phyloP scores from a whole-genome alignment of 2,113 vertebrate species.

The Misgurnus anguillicaudatus region DNA sequence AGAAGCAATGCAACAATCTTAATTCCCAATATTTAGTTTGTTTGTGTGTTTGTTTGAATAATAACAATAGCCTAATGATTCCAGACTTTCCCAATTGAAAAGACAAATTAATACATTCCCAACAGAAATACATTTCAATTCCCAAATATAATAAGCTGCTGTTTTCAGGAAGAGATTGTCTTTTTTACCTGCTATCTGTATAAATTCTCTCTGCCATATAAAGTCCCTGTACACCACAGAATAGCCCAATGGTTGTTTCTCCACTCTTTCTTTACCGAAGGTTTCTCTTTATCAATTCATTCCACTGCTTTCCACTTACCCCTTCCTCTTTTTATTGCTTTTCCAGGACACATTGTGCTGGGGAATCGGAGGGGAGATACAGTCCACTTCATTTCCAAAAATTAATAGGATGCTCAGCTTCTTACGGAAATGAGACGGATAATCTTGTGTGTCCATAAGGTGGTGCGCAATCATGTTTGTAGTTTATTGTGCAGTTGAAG shows the following conservation, averaged over 20 bases:
- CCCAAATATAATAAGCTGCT: conserved; percentile 8
- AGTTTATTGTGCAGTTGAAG: conserved; percentile 47
- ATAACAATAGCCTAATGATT: background rate
- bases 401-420: conserved; percentile 64
- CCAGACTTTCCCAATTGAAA: background rate
- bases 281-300: conserved; percentile 71
- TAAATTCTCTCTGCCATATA: conserved; percentile 7
- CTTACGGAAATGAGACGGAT: conserved; percentile 70
- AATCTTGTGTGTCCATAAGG: conserved; percentile 57
- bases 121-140: conserved; percentile 30
- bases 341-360: conserved; percentile 64
- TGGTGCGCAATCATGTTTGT: conserved; percentile 54
- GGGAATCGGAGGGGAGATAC: conserved; percentile 63
- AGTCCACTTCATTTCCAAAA: conserved; percentile 68
- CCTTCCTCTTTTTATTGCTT: conserved; percentile 69
- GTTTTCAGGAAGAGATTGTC: conserved; percentile 6
- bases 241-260: conserved; percentile 21
- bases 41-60: background rate
- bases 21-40: background rate
- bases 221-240: conserved; percentile 33
- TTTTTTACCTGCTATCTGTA: conserved; percentile 31
- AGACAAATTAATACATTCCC: conserved; percentile 14
- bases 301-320: conserved; percentile 66
- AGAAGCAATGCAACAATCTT: background rate
- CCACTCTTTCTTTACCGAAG: conserved; percentile 16